Base-by-base conservation (phyloP, 1,140 invertebrate genomes). In the Myzus persicae region DNA sequence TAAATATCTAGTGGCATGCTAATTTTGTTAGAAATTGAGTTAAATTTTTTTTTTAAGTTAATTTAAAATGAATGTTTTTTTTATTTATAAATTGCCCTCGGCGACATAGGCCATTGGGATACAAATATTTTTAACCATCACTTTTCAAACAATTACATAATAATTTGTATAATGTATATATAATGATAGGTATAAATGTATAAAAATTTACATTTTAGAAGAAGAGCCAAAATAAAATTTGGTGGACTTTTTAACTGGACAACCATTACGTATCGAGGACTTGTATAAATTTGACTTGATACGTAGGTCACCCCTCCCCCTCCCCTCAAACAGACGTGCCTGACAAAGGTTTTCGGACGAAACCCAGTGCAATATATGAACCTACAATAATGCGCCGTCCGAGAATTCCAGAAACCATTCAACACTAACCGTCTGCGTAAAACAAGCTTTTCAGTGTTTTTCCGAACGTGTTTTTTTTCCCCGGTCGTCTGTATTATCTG, bases 381-480 rank as follows among this genome's bases (percentile, higher is more conserved):
- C 59, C 31, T 76, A n/a, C n/a, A 76, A 76, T 76, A 76, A 76
- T 76, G 31, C 59, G 14, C 59, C 14, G 31, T n/a, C 14, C 31
- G 59, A 76, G 31, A n/a, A n/a, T 76, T 76, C 59, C 31, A n/a
- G 31, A 76, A 76, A 76, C 59, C 59, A 76, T 76, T 76, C n/a
- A 76, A 76, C 59, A 76, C 59, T n/a, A 76, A 76, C 59, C 14
- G n/a, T 76, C 31, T 76, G 31, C 59, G 59, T n/a, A n/a, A 76
- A 76, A 76, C 59, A 76, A 76, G 59, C 59, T 76, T 76, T 76
- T 76, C n/a, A n/a, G 59, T 76, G n/a, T 76, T 76, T 76, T 76
- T 14, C 11, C 14, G 59, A 18, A 76, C 59, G 31, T 18, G n/a
- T n/a, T 76, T n/a, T 18, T n/a, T 31, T 76, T n/a, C 31, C 22